These are phyloP conservation scores for Tinea trinotella DNA, from an alignment of 2,888 invertebrate genomes.

Conservation along the genomic window DNA sequence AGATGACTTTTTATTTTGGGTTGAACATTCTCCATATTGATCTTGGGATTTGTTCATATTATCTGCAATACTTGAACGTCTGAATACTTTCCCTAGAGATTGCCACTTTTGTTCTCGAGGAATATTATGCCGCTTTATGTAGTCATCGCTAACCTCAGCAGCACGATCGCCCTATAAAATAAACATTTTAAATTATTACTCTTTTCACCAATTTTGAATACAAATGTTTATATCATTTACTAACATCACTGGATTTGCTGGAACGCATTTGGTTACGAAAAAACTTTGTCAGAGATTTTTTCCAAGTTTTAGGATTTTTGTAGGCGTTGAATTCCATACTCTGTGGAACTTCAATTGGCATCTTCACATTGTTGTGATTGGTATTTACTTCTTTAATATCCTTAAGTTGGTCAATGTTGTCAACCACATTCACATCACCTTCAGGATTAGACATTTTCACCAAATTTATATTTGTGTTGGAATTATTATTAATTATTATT, in stretches of 20 bases:
- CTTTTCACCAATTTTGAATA: not conserved
- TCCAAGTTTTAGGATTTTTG: constrained; percentile 58
- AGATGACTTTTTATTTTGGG: constrained; percentile 46
- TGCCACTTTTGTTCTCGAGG: constrained; percentile 63
- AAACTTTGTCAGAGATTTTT: constrained; percentile 59
- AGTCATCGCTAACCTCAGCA: constrained; percentile 42
- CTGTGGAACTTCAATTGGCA: constrained; percentile 35
- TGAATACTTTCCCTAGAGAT: constrained; percentile 60
- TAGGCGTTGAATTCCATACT: constrained; percentile 47
- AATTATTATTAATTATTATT: not conserved
- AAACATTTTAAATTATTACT: not conserved
- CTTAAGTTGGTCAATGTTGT: not conserved
- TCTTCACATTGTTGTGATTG: not conserved
- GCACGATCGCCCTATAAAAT: constrained; percentile 47
- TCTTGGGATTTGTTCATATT: constrained; percentile 44
- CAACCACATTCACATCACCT: constrained; percentile 28
- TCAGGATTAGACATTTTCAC: constrained; percentile 54
- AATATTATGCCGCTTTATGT: constrained; percentile 50
- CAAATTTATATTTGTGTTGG: not conserved
- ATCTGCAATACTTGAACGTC: constrained; percentile 57
- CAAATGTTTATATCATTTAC: constrained; percentile 22
- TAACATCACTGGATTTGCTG: constrained; percentile 60
- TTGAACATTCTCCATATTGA: constrained; percentile 46
- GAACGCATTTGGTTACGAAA: constrained; percentile 57
- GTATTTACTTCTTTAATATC: not conserved